A percentile compares a stretch with the other conserved stretches of the same genome.
These are phyloP conservation scores for Rhodinocichla rosea DNA, from an alignment of 2,113 vertebrate species.

Conservation along the genomic window DNA sequence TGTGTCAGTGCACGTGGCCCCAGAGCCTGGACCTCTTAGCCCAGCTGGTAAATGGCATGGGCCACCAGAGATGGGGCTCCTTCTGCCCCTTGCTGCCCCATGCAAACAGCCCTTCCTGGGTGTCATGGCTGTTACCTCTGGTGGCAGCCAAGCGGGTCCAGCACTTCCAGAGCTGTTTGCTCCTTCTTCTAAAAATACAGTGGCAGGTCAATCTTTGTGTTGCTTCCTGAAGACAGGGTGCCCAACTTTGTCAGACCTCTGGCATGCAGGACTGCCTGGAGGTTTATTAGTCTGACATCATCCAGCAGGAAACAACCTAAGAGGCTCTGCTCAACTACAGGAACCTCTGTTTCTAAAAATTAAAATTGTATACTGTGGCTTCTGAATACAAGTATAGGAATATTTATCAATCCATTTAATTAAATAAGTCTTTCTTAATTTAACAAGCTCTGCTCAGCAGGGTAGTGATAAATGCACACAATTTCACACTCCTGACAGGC, in stretches of 20 bases:
- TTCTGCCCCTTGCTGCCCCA: background rate
- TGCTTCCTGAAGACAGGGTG: background rate
- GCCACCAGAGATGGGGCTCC: background rate
- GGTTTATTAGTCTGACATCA: background rate
- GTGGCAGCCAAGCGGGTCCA: background rate
- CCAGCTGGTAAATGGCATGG: background rate
- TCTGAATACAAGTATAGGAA: background rate
- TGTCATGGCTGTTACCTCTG: background rate
- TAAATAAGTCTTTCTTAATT: slow-evolving; percentile 12
- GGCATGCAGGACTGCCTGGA: background rate
- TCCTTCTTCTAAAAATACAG: background rate
- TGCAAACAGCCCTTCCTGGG: background rate
- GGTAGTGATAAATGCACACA: background rate
- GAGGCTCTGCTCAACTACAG: background rate
- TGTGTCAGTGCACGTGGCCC: background rate
- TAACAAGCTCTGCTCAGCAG: background rate
- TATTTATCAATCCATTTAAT: slow-evolving; percentile 6
- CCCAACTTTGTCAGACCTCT: background rate
- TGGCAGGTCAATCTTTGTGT: background rate
- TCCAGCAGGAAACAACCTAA: background rate
- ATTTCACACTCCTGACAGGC: slow-evolving; percentile 19
- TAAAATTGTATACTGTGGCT: background rate
- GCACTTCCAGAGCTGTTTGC: background rate
- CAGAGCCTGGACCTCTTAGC: background rate
- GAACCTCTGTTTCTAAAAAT: background rate